phyloP scores from a whole-genome alignment of 2,797 vertebrate species.

The Echiichthys vipera region DNA sequence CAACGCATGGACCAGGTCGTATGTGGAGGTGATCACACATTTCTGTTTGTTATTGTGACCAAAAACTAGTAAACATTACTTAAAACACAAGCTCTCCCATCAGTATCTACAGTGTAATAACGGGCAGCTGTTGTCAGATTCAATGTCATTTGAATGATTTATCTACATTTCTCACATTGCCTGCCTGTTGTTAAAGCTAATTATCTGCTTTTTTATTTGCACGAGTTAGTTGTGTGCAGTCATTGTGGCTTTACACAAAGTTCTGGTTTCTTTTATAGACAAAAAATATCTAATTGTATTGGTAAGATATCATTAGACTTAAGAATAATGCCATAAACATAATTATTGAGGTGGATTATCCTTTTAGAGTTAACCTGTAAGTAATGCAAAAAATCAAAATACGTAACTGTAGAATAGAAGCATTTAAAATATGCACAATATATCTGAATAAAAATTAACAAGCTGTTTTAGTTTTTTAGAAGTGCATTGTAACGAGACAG shows the following conservation, averaged over 20 bases:
- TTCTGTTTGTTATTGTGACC: not conserved
- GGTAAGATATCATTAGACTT: not conserved
- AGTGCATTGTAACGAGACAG: too few species aligned
- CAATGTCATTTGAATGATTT: not conserved
- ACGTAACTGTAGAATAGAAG: too few species aligned
- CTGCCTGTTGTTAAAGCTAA: not conserved
- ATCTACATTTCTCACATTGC: not conserved
- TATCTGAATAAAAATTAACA: too few species aligned
- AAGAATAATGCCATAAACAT: not conserved
- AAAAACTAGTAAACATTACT: not conserved
- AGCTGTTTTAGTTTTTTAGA: too few species aligned
- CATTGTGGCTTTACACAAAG: not conserved
- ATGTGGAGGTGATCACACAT: constrained; percentile 88
- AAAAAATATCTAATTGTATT: not conserved
- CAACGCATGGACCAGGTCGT: constrained; percentile 90
- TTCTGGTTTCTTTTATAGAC: not conserved
- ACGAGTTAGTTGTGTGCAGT: not conserved
- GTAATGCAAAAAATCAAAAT: too few species aligned
- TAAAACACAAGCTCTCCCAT: not conserved
- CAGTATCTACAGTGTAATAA: not conserved
- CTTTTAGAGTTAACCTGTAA: too few species aligned
- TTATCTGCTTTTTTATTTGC: not conserved
- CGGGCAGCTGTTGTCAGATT: not conserved
- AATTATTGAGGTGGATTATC: too few species aligned
- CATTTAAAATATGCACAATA: too few species aligned